Evolutionary conservation across 2,888 invertebrate species (phyloP).

Genomic region (Pterobdella sp.): DNA sequence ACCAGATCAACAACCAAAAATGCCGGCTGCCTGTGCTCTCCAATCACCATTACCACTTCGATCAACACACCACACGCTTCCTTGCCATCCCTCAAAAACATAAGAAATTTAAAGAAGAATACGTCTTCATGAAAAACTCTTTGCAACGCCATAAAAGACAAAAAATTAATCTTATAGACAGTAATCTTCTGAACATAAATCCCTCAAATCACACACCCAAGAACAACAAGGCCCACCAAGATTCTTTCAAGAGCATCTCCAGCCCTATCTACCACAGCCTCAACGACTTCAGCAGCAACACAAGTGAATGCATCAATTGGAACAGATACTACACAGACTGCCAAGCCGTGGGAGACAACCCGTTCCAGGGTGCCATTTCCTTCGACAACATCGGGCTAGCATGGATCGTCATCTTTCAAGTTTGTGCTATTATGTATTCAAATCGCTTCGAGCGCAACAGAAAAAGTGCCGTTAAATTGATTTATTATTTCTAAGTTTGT

Average conservation of each 20-base stretch:
- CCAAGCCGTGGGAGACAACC: conserved; percentile 77
- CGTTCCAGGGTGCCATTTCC: conserved; percentile 96
- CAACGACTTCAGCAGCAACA: conserved; percentile 16
- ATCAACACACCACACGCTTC: conserved; percentile 46
- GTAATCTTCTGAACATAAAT: background rate
- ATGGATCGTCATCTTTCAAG: conserved; percentile 99
- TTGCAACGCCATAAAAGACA: background rate
- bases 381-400: conserved; percentile 99
- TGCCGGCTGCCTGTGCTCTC: conserved; percentile 68
- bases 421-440: too few relatives aligned
- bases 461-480: too few relatives aligned
- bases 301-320: conserved; percentile 1
- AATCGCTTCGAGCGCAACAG: too few relatives aligned
- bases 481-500: too few relatives aligned
- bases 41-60: conserved; percentile 55
- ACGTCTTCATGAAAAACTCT: background rate
- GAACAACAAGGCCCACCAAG: background rate
- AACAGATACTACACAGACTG: background rate
- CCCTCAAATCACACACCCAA: background rate
- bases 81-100: background rate
- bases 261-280: background rate
- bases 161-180: background rate
- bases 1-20: conserved; percentile 62
- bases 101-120: background rate
- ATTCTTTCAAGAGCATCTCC: background rate